Base-by-base conservation (phyloP, 2,888 invertebrate genomes). In the Monoplex corrugatus region DNA sequence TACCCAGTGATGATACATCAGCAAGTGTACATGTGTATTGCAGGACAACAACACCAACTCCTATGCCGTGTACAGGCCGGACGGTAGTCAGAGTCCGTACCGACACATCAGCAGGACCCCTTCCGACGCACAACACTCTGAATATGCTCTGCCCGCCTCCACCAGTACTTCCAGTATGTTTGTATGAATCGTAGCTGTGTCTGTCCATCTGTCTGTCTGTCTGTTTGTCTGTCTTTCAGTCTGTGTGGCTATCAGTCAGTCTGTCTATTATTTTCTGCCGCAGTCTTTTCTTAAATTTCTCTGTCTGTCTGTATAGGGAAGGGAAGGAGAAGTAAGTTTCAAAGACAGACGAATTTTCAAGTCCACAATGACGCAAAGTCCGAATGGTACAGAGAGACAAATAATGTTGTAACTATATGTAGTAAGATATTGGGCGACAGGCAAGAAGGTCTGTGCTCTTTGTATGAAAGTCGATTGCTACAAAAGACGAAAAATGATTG, bases 71-170 rank as follows among this genome's bases (percentile, higher is more conserved):
- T 88, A 88, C 83, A 44, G 43, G 35, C 68, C 88, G n/a, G 83
- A 88, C 35, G 40, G 45, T 2, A n/a, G 80, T 40, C 86, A 88
- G 78, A 90, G 87, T 43, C 87, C 88, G 19, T 89, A 87, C 40
- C 83, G 86, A 50, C 80, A 80, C 35, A 68, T 68, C 35, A 35
- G 35, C 63, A 50, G 75, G 8, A 38, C 63, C 38, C 44, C 85
- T 28, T 68, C 44, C 40, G 88, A 63, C n/a, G n/a, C 32, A 5
- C 90, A 86, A 57, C 86, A 88, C 2, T 88, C 91, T 0, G 91
- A 91, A 57, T 90, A 91, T 50, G 87, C 89, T 23, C 40, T 88
- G 85, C 89, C 89, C 8, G 75, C 83, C 45, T 86, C 89, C 28
- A 86, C 80, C 16, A 82, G 88, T 89, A 87, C 78, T 87, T 84